phyloP scores from a whole-genome alignment of 2,113 vertebrate genomes.

The Antigone vipio region DNA sequence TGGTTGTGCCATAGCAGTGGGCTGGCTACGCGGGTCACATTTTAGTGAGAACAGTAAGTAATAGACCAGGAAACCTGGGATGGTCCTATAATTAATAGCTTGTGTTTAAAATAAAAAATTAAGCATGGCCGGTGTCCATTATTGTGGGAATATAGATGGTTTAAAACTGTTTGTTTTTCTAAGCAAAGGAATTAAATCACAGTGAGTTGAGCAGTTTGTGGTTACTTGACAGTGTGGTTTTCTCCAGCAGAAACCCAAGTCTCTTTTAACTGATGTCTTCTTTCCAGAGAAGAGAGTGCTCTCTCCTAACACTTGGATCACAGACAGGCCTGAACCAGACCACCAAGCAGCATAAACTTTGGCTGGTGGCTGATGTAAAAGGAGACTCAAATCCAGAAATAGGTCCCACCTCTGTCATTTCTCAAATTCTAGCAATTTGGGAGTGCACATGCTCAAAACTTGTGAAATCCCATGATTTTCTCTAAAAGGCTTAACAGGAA shows the following conservation, averaged over 20 bases:
- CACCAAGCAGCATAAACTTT: background rate
- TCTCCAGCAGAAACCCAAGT: constrained; percentile 13
- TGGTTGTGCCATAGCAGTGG: background rate
- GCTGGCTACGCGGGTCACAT: background rate
- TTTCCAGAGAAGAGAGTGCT: background rate
- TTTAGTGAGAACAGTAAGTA: background rate
- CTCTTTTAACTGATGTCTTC: background rate
- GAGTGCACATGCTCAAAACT: background rate
- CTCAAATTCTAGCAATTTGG: background rate
- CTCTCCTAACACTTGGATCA: background rate
- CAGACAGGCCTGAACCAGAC: background rate
- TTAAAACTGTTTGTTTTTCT: constrained; percentile 14
- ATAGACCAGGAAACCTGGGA: background rate
- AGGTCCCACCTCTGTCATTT: background rate
- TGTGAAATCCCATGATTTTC: background rate
- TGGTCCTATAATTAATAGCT: background rate
- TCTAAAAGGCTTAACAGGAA: background rate
- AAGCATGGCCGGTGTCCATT: background rate
- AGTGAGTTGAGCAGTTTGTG: background rate
- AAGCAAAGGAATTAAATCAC: background rate
- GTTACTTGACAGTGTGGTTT: background rate
- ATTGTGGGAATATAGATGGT: background rate
- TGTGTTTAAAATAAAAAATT: background rate
- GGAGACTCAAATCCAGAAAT: background rate
- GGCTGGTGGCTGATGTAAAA: background rate